These are phyloP conservation scores for Rhagonycha lutea DNA, from an alignment of 2,888 invertebrate genomes.

Conservation along the genomic window DNA sequence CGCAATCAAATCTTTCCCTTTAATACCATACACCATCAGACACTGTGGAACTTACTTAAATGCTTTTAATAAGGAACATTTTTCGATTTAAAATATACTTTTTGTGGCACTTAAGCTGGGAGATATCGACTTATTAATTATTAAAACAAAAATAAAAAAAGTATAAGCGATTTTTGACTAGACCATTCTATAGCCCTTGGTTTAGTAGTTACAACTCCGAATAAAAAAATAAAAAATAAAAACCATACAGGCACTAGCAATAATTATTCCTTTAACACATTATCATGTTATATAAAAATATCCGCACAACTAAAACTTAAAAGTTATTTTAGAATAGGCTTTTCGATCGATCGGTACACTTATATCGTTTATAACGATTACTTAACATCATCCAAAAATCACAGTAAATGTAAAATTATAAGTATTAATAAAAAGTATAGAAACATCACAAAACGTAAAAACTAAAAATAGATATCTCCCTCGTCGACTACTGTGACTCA, in stretches of 20 bases:
- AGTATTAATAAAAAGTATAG: constrained; percentile 40
- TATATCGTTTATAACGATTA: constrained; percentile 37
- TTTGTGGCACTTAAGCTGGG: constrained; percentile 55
- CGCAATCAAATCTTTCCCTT: constrained; percentile 51
- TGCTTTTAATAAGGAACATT: constrained; percentile 59
- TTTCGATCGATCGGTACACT: constrained; percentile 30
- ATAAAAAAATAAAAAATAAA: constrained; percentile 22
- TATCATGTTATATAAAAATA: constrained; percentile 20
- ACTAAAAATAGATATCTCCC: constrained; percentile 52
- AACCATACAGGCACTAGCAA: constrained; percentile 43
- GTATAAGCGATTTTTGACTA: constrained; percentile 43
- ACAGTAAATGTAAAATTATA: constrained; percentile 52
- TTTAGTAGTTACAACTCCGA: constrained; percentile 42
- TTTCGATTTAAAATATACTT: constrained; percentile 44
- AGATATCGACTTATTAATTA: constrained; percentile 52
- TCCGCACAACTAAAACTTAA: constrained; percentile 26
- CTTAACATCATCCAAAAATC: constrained; percentile 50
- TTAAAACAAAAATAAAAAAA: constrained; percentile 35
- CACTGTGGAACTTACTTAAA: constrained; percentile 50
- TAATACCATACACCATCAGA: constrained; percentile 51
- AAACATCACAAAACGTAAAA: constrained; percentile 42
- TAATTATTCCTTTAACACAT: constrained; percentile 20
- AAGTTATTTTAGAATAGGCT: constrained; percentile 49
- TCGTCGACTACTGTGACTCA: constrained; percentile 48
- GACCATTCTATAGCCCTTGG: constrained; percentile 50